Percentiles rank a stretch among this genome's conserved stretches.
These are phyloP conservation scores for Urocynchramus pylzowi DNA, from an alignment of 2,113 vertebrate genomes.

Conservation along the genomic window DNA sequence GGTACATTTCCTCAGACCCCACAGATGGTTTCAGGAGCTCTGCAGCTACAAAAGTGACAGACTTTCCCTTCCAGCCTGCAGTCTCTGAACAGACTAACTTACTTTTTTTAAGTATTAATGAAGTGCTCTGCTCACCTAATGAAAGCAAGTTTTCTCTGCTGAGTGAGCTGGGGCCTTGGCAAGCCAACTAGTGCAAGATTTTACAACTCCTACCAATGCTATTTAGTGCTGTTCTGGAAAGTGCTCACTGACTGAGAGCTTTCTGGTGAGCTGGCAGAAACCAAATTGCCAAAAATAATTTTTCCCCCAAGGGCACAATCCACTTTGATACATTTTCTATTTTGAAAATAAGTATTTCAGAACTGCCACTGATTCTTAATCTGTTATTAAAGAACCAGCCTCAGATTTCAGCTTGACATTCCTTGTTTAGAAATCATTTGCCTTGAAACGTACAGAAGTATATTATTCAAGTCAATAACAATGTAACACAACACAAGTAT, in stretches of 20 bases:
- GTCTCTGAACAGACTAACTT: neutral
- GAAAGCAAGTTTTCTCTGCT: neutral
- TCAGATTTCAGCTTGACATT: neutral
- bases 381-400: neutral
- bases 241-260: neutral
- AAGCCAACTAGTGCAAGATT: neutral
- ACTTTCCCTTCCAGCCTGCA: neutral
- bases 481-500: rapidly evolving
- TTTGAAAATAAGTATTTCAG: neutral
- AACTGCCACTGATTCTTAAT: neutral
- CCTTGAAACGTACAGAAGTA: neutral
- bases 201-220: neutral
- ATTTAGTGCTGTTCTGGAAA: neutral
- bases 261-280: neutral
- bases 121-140: neutral
- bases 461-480: neutral
- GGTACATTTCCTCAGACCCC: neutral
- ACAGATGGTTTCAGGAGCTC: neutral
- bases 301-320: neutral
- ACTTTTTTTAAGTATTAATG: neutral
- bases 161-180: neutral
- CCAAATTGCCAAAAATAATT: neutral
- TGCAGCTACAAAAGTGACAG: neutral
- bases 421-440: neutral
- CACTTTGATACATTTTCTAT: neutral